phyloP scores from a whole-genome alignment of 2,113 vertebrate species.

The Aldabrachelys gigantea region DNA sequence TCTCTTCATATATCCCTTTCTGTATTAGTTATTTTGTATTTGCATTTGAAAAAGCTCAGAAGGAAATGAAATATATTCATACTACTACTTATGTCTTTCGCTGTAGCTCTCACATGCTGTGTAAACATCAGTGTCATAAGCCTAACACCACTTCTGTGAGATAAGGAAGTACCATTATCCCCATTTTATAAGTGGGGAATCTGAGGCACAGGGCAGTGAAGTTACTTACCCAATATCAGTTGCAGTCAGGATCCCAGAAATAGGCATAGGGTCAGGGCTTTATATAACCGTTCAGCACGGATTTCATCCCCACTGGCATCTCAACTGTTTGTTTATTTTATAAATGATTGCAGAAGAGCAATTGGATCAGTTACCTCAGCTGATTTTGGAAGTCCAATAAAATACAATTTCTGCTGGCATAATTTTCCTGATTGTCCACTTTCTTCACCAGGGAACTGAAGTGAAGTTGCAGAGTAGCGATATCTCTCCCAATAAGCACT shows the following conservation, averaged over 20 bases:
- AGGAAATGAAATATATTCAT: neutral
- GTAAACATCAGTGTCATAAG: neutral
- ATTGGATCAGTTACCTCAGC: neutral
- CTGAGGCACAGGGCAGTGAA: neutral
- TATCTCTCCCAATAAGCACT: neutral
- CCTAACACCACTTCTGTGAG: neutral
- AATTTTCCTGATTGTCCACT: neutral
- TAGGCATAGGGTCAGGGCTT: neutral
- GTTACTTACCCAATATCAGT: neutral
- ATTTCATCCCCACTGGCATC: neutral
- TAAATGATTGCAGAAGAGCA: neutral
- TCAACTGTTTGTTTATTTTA: neutral
- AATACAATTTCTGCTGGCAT: neutral
- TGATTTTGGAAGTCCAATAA: neutral
- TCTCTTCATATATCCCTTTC: no score
- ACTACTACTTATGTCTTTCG: neutral
- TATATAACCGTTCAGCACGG: neutral
- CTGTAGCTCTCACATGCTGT: neutral
- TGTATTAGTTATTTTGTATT: neutral
- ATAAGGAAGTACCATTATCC: neutral
- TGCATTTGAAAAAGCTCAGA: neutral
- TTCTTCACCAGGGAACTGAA: neutral
- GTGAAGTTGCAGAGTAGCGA: neutral
- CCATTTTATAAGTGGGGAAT: neutral
- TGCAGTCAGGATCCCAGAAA: rapidly evolving